Percentiles rank a stretch among this genome's conserved stretches.
phyloP scores from a whole-genome alignment of 2,888 invertebrate species.

The Eulithis prunata region DNA sequence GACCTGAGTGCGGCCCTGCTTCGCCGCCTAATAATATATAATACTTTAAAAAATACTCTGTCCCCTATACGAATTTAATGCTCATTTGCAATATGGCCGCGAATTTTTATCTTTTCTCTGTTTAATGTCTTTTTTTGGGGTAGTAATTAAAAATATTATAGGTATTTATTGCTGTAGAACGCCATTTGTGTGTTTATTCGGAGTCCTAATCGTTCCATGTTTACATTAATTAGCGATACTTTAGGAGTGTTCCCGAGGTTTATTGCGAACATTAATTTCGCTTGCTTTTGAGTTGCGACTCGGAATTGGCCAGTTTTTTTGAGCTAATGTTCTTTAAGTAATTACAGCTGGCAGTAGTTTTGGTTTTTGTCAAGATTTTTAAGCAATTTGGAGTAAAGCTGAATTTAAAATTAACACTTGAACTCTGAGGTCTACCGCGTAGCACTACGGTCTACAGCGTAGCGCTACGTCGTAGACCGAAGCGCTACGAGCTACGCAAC shows the following conservation, averaged over 20 bases:
- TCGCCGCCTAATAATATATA: slow-evolving; percentile 67
- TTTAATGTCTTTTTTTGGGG: slow-evolving; percentile 76
- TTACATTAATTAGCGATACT: slow-evolving; percentile 84
- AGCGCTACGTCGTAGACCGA: slow-evolving; percentile 4
- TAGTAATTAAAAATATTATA: slow-evolving; percentile 83
- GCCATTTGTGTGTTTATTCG: slow-evolving; percentile 79
- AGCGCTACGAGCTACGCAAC: slow-evolving; percentile 9
- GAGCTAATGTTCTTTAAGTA: slow-evolving; percentile 42
- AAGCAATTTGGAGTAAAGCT: slow-evolving; percentile 17
- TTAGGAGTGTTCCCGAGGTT: slow-evolving; percentile 74
- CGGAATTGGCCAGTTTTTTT: slow-evolving; percentile 43
- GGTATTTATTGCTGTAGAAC: slow-evolving; percentile 77
- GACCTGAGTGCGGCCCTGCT: slow-evolving; percentile 76
- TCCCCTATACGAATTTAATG: slow-evolving; percentile 56
- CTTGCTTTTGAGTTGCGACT: slow-evolving; percentile 54
- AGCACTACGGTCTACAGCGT: background rate
- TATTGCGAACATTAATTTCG: slow-evolving; percentile 78
- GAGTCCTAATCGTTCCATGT: slow-evolving; percentile 79
- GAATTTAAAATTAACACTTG: slow-evolving; percentile 13
- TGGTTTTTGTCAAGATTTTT: slow-evolving; percentile 38
- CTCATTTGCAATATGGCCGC: slow-evolving; percentile 77
- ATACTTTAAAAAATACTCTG: slow-evolving; percentile 63
- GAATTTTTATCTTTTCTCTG: slow-evolving; percentile 73
- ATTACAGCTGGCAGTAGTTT: slow-evolving; percentile 40
- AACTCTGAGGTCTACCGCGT: background rate